Evolutionary conservation across 2,888 invertebrate genomes (phyloP).

Genomic region (Dasypolia templi): DNA sequence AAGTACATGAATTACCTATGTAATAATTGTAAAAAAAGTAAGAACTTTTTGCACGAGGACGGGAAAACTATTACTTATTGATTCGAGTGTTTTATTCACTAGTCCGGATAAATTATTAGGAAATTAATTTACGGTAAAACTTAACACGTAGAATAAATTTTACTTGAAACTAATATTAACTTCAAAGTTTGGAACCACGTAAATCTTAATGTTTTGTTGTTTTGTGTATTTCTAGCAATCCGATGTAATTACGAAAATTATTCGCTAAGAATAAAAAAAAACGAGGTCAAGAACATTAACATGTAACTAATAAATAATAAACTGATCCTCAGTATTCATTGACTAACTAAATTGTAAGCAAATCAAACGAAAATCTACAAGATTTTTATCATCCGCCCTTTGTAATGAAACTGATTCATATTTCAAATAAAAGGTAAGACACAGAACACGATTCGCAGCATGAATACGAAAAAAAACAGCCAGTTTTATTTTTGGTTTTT

Average conservation of each 20-base stretch:
- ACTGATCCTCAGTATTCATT: conserved; percentile 3
- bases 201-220: neutral
- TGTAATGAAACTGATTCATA: conserved; percentile 16
- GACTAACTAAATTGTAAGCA: conserved; percentile 16
- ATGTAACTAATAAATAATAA: neutral
- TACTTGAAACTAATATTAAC: neutral
- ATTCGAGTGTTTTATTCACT: neutral
- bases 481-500: neutral
- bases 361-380: conserved; percentile 20
- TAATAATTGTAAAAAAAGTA: neutral
- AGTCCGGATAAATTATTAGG: neutral
- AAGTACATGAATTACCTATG: neutral
- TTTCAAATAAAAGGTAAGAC: conserved; percentile 17
- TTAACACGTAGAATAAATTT: neutral
- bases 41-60: neutral
- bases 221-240: neutral
- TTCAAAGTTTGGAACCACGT: neutral
- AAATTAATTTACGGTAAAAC: neutral
- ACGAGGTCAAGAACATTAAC: neutral
- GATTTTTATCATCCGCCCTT: conserved; percentile 22
- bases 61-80: neutral
- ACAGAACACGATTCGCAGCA: neutral
- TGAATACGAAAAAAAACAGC: neutral
- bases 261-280: neutral
- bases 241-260: neutral